Base-by-base conservation (phyloP, 1,140 invertebrate species). In the Cyphomyrmex costatus region DNA sequence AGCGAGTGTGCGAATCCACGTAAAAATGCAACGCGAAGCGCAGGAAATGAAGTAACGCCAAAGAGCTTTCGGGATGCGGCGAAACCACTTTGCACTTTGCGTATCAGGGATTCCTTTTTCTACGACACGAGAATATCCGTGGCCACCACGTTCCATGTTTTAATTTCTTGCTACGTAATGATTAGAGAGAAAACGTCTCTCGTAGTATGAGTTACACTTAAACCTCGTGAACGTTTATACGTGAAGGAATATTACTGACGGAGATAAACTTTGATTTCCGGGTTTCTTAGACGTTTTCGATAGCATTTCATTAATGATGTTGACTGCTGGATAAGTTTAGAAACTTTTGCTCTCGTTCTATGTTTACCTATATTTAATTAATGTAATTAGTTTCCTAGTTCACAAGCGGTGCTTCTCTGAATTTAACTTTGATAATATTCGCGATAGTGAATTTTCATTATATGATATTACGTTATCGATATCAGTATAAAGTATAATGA, bases 41-140 rank as follows among this genome's bases (percentile, higher is more conserved):
- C 30, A 66, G 66, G 74, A 85, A 87, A 89, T 70, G 86, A 84
- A 76, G 89, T 58, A 65, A 78, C 70, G 42, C 5, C 56, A 71
- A 88, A 78, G 86, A 79, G 86, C 76, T 82, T 80, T 78, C 33
- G 68, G 60, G 58, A 66, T 33, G 68, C 42, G 86, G 56, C 49
- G 46, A 49, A 66, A 78, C 68, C 74, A 36, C 74, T 58, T 82
- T 82, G 33, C 60, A 56, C 63, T 65, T 61, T 36, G 60, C 36
- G 83, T 90, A 90, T 90, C 89, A 70, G 82, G 61, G 78, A 90
- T 91, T 90, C 78, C 88, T 91, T 88, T 90, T 84, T 83, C 76
- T 14, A 46, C 58, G 82, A 60, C 42, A 33, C 3, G 49, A 42
- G 61, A 85, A 88, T 86, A 74, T 90, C 66, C 73, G 53, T 10